These are phyloP conservation scores for Pseudomyrmex sp. DNA, from an alignment of 1,140 invertebrate genomes.

Conservation along the genomic window DNA sequence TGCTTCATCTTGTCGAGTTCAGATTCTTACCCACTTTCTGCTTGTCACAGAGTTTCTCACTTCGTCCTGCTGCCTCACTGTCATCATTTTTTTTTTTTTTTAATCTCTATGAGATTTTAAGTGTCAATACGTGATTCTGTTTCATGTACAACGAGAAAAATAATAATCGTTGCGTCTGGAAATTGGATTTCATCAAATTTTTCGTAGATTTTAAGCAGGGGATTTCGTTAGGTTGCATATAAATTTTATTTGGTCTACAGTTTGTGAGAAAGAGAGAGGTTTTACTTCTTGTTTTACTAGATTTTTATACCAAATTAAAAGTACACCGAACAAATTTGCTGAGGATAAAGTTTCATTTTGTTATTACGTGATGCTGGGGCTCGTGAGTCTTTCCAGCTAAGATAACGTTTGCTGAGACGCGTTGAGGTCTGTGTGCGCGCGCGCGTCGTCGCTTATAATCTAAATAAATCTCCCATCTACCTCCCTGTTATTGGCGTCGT, in stretches of 20 bases:
- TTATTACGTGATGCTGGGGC: neutral
- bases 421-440: slow-evolving; percentile 7
- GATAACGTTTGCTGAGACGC: neutral
- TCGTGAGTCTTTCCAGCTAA: neutral
- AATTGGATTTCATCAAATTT: too few species aligned
- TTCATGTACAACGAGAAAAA: neutral
- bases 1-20: slow-evolving; percentile 2
- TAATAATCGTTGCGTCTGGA: neutral
- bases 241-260: too few species aligned
- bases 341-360: too few species aligned
- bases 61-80: neutral
- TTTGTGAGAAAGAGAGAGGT: too few species aligned
- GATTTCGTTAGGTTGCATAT: too few species aligned
- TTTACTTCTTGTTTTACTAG: too few species aligned
- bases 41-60: slow-evolving; percentile 13
- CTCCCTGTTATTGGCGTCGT: neutral
- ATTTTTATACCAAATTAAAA: too few species aligned
- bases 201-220: too few species aligned
- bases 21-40: neutral
- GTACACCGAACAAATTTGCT: too few species aligned
- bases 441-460: slow-evolving; percentile 1
- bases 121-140: neutral
- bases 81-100: neutral
- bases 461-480: slow-evolving; percentile 15
- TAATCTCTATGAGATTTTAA: neutral